Percentiles rank a stretch among this genome's conserved stretches.
These are phyloP conservation scores for Tethea ocularis DNA, from an alignment of 2,888 invertebrate species.

Conservation along the genomic window DNA sequence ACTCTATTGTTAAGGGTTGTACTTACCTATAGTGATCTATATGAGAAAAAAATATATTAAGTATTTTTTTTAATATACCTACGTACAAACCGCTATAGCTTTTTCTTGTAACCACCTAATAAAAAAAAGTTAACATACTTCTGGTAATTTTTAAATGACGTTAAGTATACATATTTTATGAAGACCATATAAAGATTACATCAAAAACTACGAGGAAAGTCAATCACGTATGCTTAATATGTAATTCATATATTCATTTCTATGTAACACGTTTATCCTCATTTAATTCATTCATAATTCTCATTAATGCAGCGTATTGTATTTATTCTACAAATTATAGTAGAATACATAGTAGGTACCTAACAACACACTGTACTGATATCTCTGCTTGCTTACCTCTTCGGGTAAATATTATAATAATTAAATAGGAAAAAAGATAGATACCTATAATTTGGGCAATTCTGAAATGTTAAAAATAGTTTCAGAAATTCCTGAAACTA, in stretches of 20 bases:
- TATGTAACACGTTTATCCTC: neutral
- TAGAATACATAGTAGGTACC: no score
- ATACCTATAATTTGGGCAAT: neutral
- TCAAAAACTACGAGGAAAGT: neutral
- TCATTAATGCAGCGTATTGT: neutral
- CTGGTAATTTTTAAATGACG: neutral
- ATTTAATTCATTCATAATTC: slow-evolving; percentile 5
- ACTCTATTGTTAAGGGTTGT: no score
- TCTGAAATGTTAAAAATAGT: neutral
- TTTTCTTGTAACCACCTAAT: no score
- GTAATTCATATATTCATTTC: neutral
- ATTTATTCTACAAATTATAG: no score
- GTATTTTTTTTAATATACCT: no score
- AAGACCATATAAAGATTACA: slow-evolving; percentile 1
- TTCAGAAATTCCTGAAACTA: no score
- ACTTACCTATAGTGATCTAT: no score
- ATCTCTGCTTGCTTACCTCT: neutral
- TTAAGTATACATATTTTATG: slow-evolving; percentile 21
- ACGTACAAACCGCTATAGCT: no score
- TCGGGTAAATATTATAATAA: no score
- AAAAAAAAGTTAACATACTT: no score
- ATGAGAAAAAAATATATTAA: no score
- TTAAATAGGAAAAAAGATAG: neutral
- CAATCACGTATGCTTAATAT: neutral
- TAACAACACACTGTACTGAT: neutral